Percentiles rank a stretch among this genome's conserved stretches.
These are phyloP conservation scores for Myodes glareolus DNA, from an alignment of 2,113 vertebrate genomes.

Conservation along the genomic window DNA sequence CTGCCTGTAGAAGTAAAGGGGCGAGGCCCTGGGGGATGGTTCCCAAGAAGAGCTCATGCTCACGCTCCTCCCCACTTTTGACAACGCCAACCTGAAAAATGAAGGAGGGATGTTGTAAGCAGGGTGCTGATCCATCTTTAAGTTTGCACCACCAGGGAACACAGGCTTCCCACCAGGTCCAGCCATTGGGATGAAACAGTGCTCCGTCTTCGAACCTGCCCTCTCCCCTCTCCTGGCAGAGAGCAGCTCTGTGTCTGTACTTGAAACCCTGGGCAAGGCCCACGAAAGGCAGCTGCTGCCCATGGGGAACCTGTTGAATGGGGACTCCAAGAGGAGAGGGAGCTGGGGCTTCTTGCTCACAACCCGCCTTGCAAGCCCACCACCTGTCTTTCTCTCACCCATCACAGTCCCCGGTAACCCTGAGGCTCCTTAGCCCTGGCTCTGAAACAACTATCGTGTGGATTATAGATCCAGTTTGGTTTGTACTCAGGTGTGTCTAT, in stretches of 20 bases:
- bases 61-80: no score
- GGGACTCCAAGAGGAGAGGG: neutral
- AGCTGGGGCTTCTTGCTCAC: neutral
- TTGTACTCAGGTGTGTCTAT: neutral
- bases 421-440: neutral
- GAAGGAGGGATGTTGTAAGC: neutral
- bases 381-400: neutral
- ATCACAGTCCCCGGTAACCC: neutral
- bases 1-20: neutral
- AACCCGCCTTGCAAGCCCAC: neutral
- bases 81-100: neutral
- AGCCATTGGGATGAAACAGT: neutral
- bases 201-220: neutral
- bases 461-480: neutral
- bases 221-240: neutral
- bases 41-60: neutral
- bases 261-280: neutral
- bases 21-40: neutral
- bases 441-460: fast-evolving
- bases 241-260: neutral
- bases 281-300: constrained; percentile 40
- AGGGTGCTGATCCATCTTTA: fast-evolving
- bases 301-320: neutral
- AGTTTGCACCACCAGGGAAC: fast-evolving
- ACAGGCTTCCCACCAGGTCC: fast-evolving